Base-by-base conservation (phyloP, 2,888 invertebrate species). In the Hypomecis punctinalis region DNA sequence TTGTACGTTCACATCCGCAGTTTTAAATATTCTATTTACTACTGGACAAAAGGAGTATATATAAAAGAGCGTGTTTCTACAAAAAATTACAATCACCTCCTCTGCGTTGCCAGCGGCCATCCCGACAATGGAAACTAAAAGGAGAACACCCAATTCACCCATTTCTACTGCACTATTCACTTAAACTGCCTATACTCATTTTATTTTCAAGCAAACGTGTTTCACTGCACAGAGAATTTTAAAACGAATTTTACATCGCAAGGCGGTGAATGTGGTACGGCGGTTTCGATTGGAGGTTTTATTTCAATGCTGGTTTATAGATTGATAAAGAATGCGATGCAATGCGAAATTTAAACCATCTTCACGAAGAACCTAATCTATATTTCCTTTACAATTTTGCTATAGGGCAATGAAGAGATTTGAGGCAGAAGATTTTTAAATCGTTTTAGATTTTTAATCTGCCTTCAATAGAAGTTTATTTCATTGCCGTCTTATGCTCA, bases 181-280 rank as follows among this genome's bases (percentile, higher is more conserved):
- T 82, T 75, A 79, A 82, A 84, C 83, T 83, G 80, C 79, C 79
- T 74, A 81, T 76, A 77, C 76, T 71, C 83, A 85, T 85, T 84
- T 84, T 84, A 83, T 83, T 84, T 81, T 76, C 74, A 77, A 75
- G 68, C 72, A 71, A 73, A 77, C 78, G 73, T 71, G 75, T 78
- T 75, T 76, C 73, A 63, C 59, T 66, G 64, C 70, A 65, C 64
- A 70, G 77, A 79, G 77, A 81, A 78, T 81, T 74, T 73, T 69
- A 73, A 74, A 77, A 76, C 74, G 75, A 68, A 68, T 68, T 66
- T 69, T 66, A 68, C 63, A 61, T 59, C 61, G 58, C 61, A 51
- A 51, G 52, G 52, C 52, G 46, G 54, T 72, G 69, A 76, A 70
- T 74, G 76, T 67, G 73, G 72, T 66, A 48, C 54, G 49, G n/a